phyloP scores from a whole-genome alignment of 2,797 vertebrate species.

The Tiaroga cobitis region DNA sequence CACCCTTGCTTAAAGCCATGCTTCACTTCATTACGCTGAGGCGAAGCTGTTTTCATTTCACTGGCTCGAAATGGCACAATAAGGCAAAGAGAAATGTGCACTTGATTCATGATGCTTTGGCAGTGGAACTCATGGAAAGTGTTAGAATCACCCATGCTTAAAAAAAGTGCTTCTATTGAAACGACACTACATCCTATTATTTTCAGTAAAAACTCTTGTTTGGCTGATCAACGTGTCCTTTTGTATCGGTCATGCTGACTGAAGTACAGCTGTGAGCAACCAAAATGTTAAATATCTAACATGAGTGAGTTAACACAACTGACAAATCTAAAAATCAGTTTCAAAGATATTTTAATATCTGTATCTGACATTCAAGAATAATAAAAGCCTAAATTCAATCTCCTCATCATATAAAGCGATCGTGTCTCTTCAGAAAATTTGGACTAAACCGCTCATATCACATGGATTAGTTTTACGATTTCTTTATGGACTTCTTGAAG shows the following conservation, averaged over 20 bases:
- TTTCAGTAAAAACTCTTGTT: background rate
- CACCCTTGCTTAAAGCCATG: slow-evolving; percentile 62
- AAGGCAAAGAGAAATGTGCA: slow-evolving; percentile 44
- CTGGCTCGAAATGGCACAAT: slow-evolving; percentile 34
- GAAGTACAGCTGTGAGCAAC: background rate
- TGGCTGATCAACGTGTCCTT: background rate
- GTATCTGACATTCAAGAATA: no score
- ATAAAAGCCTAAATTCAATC: no score
- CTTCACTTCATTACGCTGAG: slow-evolving; percentile 36
- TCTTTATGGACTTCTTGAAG: no score
- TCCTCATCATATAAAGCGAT: no score
- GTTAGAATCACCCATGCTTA: slow-evolving; percentile 7
- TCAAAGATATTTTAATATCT: no score
- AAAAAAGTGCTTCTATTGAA: background rate
- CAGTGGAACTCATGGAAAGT: background rate
- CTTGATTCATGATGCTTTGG: slow-evolving; percentile 28
- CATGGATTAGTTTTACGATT: no score
- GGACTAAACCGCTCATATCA: no score
- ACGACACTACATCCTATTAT: background rate
- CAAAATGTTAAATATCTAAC: background rate
- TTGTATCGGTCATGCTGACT: background rate
- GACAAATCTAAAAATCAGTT: no score
- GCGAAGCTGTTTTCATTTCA: slow-evolving; percentile 27
- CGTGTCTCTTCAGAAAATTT: no score
- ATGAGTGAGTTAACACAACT: background rate